Percentiles rank a stretch among this genome's conserved stretches.
phyloP scores from a whole-genome alignment of 1,140 invertebrate genomes.

The Eriosoma lanigerum region DNA sequence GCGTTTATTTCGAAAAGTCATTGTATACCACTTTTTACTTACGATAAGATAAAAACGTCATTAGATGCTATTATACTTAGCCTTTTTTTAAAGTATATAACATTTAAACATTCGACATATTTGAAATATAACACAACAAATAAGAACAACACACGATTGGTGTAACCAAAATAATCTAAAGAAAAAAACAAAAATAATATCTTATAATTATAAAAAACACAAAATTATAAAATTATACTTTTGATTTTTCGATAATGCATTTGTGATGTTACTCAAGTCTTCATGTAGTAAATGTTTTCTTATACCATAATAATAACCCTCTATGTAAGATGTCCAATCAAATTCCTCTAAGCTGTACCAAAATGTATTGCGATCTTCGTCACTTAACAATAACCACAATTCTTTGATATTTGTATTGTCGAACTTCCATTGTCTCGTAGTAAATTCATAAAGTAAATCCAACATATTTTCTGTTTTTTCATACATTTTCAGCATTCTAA shows the following conservation, averaged over 20 bases:
- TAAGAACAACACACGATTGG: background rate
- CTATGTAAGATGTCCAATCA: too few species aligned
- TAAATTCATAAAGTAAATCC: background rate
- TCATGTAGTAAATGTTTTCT: slow-evolving; percentile 5
- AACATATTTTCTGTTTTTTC: background rate
- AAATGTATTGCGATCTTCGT: background rate
- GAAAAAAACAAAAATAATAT: background rate
- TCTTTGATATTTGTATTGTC: background rate
- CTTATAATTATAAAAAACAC: background rate
- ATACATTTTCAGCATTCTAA: slow-evolving; percentile 2
- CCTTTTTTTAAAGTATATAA: too few species aligned
- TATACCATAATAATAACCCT: background rate
- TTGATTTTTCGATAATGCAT: background rate
- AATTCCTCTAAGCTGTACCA: background rate
- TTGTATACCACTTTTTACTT: too few species aligned
- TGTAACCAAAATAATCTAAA: slow-evolving; percentile 7
- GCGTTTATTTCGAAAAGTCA: too few species aligned
- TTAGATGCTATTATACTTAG: too few species aligned
- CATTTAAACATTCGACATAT: background rate
- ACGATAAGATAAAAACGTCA: too few species aligned
- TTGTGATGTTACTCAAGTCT: background rate
- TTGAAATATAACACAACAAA: background rate
- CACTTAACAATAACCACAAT: background rate
- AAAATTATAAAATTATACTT: background rate
- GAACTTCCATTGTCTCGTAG: background rate